A percentile compares a stretch with the other conserved stretches of the same genome.
phyloP scores from a whole-genome alignment of 2,888 invertebrate genomes.

The Epirrhoe alternata region DNA sequence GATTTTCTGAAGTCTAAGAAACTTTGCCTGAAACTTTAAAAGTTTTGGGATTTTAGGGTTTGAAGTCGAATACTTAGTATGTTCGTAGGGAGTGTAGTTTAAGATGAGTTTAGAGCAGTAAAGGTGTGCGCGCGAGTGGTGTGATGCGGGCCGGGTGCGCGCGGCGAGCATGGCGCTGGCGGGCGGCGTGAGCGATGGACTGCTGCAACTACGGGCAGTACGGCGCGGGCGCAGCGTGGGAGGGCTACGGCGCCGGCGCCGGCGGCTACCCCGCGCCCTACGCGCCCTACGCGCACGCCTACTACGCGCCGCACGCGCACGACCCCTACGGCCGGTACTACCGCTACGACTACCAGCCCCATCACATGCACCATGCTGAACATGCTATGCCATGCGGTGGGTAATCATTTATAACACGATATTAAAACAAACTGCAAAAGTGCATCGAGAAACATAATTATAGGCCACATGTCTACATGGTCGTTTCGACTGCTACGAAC shows the following conservation, averaged over 20 bases:
- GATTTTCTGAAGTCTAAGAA: constrained; percentile 35
- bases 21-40: constrained; percentile 18
- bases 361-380: constrained; percentile 74
- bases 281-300: constrained; percentile 62
- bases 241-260: constrained; percentile 56
- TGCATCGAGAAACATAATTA: constrained; percentile 20
- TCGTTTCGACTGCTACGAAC: constrained; percentile 18
- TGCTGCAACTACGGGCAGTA: constrained; percentile 83
- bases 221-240: constrained; percentile 71
- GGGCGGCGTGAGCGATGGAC: constrained; percentile 77
- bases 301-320: constrained; percentile 74
- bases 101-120: constrained; percentile 41
- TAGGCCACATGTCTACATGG: constrained; percentile 2
- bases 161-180: constrained; percentile 65
- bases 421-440: constrained; percentile 11
- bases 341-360: constrained; percentile 76
- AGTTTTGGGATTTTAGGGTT: constrained; percentile 26
- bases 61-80: constrained; percentile 1
- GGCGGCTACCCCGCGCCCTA: constrained; percentile 62
- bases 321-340: constrained; percentile 79
- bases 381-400: constrained; percentile 78
- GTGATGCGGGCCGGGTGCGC: constrained; percentile 55
- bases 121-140: constrained; percentile 52
- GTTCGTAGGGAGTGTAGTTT: constrained; percentile 8
- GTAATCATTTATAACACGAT: constrained; percentile 45